Conservation (phyloP, 2,113 vertebrate genomes). For the Myocastor coypus region DNA sequence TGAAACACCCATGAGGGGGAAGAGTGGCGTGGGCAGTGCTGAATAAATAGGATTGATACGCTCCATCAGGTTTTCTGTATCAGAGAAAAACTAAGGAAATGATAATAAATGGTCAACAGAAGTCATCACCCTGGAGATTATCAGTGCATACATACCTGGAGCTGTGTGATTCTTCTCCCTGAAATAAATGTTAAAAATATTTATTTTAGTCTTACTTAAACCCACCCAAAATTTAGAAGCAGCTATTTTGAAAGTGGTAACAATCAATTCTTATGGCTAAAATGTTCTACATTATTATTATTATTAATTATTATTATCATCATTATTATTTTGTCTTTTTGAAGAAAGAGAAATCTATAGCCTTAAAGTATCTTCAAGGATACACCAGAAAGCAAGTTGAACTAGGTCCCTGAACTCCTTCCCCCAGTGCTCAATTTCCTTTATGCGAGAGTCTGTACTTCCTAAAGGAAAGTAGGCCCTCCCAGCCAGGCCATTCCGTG, state of each 20-base stretch:
- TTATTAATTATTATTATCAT: neutral
- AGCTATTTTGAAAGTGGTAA: neutral
- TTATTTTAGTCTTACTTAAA: conserved; percentile 63
- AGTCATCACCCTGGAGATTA: conserved; percentile 22
- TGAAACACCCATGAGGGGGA: neutral
- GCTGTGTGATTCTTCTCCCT: conserved; percentile 68
- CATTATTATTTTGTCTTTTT: neutral
- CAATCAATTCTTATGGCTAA: neutral
- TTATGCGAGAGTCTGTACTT: accelerated
- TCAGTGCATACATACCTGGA: conserved; percentile 77
- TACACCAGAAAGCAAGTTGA: neutral
- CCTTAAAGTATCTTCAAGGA: neutral
- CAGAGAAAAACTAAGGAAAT: neutral
- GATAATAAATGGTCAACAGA: neutral
- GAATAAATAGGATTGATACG: neutral
- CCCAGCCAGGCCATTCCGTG: neutral
- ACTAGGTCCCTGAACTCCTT: neutral
- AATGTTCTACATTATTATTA: neutral
- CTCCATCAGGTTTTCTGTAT: neutral
- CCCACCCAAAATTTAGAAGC: neutral
- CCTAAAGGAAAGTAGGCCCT: neutral
- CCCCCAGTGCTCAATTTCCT: neutral
- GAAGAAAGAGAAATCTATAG: neutral
- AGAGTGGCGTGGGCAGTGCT: neutral
- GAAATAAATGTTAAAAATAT: conserved; percentile 76